phyloP scores from a whole-genome alignment of 2,113 vertebrate genomes.

The Hemibagrus wyckioides region DNA sequence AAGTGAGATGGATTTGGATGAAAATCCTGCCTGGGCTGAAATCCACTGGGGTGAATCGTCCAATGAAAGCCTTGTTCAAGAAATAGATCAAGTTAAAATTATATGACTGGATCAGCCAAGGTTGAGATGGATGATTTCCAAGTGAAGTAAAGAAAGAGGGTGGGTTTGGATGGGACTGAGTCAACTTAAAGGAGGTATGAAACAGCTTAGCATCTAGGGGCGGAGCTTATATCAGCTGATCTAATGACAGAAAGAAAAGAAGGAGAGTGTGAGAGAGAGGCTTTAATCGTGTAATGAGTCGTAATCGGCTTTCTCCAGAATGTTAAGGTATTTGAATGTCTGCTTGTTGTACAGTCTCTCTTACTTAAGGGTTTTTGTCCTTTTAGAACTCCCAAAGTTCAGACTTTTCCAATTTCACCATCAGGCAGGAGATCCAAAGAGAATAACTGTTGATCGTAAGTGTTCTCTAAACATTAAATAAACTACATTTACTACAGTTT shows the following conservation, averaged over 20 bases:
- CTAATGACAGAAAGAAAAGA: conserved; percentile 22
- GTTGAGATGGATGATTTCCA: not conserved
- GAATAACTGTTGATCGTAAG: not conserved
- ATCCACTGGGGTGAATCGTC: not conserved
- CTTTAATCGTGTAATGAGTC: conserved; percentile 32
- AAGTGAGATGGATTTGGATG: not conserved
- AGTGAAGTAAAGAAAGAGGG: not conserved
- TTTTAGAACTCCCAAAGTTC: not conserved
- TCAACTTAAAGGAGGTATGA: not conserved
- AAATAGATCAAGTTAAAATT: not conserved
- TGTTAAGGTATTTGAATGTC: conserved; percentile 31
- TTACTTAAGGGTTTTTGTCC: conserved; percentile 11
- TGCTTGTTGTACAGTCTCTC: conserved; percentile 35
- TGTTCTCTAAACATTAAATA: not conserved
- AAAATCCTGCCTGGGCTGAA: not conserved
- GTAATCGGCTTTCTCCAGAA: conserved; percentile 41
- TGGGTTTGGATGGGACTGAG: not conserved
- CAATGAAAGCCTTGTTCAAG: not conserved
- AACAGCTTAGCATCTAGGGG: not conserved
- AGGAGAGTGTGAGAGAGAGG: conserved; percentile 12
- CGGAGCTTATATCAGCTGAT: conserved; percentile 43
- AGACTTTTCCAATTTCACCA: conserved; percentile 12
- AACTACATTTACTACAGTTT: not conserved
- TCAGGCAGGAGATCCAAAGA: not conserved
- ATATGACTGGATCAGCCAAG: conserved; percentile 2